phyloP scores from a whole-genome alignment of 92 coral and sea anemone species.

The Muricea muricata region DNA sequence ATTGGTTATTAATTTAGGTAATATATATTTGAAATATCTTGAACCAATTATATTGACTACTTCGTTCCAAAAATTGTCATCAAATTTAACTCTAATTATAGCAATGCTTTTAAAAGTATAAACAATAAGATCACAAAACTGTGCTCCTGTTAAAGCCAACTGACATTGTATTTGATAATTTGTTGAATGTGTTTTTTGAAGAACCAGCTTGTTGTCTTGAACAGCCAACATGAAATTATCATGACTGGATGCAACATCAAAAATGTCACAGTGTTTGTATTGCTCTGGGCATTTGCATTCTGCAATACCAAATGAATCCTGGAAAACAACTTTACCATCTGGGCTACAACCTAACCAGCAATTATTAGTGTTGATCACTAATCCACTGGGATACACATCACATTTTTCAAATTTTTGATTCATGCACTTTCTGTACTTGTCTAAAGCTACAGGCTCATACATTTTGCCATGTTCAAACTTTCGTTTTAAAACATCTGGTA shows the following conservation, averaged over 20 bases:
- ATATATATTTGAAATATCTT: constrained; percentile 56
- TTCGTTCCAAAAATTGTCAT: constrained; percentile 61
- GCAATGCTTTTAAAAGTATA: constrained; percentile 66
- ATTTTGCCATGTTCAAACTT: constrained; percentile 67
- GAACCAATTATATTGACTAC: constrained; percentile 54
- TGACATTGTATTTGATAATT: constrained; percentile 54
- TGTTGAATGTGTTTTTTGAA: constrained; percentile 42
- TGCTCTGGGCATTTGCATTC: constrained; percentile 74
- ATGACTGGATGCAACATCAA: constrained; percentile 61
- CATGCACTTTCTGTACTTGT: constrained; percentile 64
- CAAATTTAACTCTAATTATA: constrained; percentile 55
- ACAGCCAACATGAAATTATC: constrained; percentile 50
- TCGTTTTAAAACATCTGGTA: constrained; percentile 47
- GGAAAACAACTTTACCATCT: constrained; percentile 59
- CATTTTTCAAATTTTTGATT: constrained; percentile 19
- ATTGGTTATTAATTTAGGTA: constrained; percentile 63
- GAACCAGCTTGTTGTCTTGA: constrained; percentile 26
- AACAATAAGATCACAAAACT: constrained; percentile 63
- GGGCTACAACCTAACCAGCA: constrained; percentile 65
- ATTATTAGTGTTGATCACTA: constrained; percentile 59
- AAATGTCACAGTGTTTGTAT: constrained; percentile 62
- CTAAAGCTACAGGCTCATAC: constrained; percentile 72
- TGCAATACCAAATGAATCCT: constrained; percentile 59
- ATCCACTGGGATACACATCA: constrained; percentile 63
- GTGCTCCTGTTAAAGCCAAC: constrained; percentile 64